Base-by-base conservation (phyloP, 2,888 invertebrate genomes). In the Macropis europaea region DNA sequence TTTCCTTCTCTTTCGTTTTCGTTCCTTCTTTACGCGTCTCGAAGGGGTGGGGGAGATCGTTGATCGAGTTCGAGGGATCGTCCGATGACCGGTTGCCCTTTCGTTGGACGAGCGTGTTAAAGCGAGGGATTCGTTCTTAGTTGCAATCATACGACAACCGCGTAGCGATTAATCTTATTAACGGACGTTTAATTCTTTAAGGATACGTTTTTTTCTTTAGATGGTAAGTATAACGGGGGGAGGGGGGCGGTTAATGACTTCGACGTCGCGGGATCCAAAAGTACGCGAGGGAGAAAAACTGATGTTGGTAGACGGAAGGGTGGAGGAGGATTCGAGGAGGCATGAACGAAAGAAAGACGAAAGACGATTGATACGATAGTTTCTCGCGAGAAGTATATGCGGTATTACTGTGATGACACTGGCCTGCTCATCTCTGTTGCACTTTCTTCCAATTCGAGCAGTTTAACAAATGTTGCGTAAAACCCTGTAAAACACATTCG, bases 401-500 rank as follows among this genome's bases (percentile, higher is more conserved):
- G 60, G 38, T 50, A 67, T 67, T 61, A 63, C 67, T 79, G 79
- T 79, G 77, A 79, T 79, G 73, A 67, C 63, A 70, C 75, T 77
- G 69, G 67, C 69, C 72, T 76, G 73, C 69, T 77, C 56, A 69
- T 71, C 78, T 71, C 56, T 68, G 73, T 77, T 75, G 81, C 76
- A 77, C 63, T 79, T 79, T 78, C 80, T 81, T 81, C 77, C 81
- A 81, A 77, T 71, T 57, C 47, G 67, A 73, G 34, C 76, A 70
- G 74, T 73, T 75, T n/a, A n/a, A 76, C 72, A 76, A 81, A 80
- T 77, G 56, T 66, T 52, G 43, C 56, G 50, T 69, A 66, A 66
- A 32, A 78, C 76, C 82, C 79, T 82, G 76, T 79, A 82, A 80
- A 79, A 81, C 81, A 85, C 82, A 82, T 82, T 79, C 82, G 85